phyloP scores from a whole-genome alignment of 1,140 invertebrate species.

The Drosophila sulfurigaster region DNA sequence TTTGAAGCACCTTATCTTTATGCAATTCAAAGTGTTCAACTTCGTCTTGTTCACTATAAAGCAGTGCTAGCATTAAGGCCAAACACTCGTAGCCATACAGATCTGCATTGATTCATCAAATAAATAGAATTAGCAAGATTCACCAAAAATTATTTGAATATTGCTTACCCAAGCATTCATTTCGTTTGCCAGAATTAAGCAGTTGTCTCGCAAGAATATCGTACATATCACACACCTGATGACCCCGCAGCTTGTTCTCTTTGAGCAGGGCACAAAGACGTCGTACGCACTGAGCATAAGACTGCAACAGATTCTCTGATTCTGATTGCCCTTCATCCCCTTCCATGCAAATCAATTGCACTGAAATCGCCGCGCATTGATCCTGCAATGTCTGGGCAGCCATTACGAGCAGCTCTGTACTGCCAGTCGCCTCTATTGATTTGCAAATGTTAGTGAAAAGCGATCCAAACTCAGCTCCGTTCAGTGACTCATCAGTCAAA shows the following conservation, averaged over 20 bases:
- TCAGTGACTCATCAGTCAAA: constrained; percentile 43
- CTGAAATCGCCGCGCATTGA: constrained; percentile 17
- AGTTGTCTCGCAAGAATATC: constrained; percentile 33
- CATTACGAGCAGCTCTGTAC: constrained; percentile 24
- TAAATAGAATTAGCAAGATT: neutral
- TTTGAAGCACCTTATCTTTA: neutral
- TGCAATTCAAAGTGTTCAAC: constrained; percentile 7
- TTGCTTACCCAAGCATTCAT: constrained; percentile 35
- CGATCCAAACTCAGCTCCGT: constrained; percentile 23
- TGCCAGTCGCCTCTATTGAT: constrained; percentile 49
- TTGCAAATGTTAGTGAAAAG: constrained; percentile 44
- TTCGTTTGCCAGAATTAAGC: constrained; percentile 4
- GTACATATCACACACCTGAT: constrained; percentile 34
- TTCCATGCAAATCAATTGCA: neutral
- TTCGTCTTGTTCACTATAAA: constrained; percentile 5
- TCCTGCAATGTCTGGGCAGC: constrained; percentile 23
- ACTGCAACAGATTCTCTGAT: constrained; percentile 13
- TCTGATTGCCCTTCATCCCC: neutral
- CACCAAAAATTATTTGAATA: neutral
- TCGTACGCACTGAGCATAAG: constrained; percentile 25
- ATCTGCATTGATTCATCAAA: constrained; percentile 19
- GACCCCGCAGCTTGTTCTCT: constrained; percentile 31
- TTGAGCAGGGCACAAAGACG: constrained; percentile 41
- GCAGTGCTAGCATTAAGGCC: constrained; percentile 46
- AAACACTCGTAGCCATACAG: constrained; percentile 57